Evolutionary conservation across 2,797 vertebrate species (phyloP), one percentile per base, ranked within the genome.

Genomic region (Melanotaenia nigrans): DNA sequence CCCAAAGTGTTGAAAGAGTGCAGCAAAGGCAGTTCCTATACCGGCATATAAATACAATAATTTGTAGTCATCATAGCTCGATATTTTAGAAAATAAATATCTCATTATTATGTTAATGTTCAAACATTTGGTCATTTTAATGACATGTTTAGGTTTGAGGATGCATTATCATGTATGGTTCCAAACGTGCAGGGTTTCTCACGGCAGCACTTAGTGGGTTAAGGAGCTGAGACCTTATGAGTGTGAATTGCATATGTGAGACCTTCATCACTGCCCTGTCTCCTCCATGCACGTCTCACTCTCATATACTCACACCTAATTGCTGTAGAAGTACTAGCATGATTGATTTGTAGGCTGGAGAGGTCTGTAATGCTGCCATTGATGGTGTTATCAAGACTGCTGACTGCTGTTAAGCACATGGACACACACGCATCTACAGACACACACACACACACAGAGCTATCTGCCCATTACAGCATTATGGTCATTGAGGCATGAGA

Each of bases 301-400:
- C 63, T 68, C 45, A 77, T 38, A 67, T 25, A 53, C 65, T 71
- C 12, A 24, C 56, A 68, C 76, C 67, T 87, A 82, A 85, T 84
- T 84, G 83, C 76, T 89, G 64, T 79, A 61, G 67, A 82, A 79
- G 77, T 75, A 82, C 83, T 80, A 62, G 63, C 61, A 61, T 84
- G 87, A 90, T 90, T 85, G 91, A 90, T 92, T 77, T 77, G 67
- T 47, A 55, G 74, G 78, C 70, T 45, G 70, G 65, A 38, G 69
- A 78, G 77, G 82, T 78, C 71, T 83, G 68, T 87, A 85, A 83
- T 76, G 80, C 69, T 76, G 85, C 81, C 66, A 82, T 85, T 77
- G 82, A 90, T 78, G 75, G 54, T 83, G 84, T 88, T 84, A 71
- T 59, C 56, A 79, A 85, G 79, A 89, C 76, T 86, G 91, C 91